Conservation (phyloP, 1,140 invertebrate genomes). For the Dendroctonus ponderosae region DNA sequence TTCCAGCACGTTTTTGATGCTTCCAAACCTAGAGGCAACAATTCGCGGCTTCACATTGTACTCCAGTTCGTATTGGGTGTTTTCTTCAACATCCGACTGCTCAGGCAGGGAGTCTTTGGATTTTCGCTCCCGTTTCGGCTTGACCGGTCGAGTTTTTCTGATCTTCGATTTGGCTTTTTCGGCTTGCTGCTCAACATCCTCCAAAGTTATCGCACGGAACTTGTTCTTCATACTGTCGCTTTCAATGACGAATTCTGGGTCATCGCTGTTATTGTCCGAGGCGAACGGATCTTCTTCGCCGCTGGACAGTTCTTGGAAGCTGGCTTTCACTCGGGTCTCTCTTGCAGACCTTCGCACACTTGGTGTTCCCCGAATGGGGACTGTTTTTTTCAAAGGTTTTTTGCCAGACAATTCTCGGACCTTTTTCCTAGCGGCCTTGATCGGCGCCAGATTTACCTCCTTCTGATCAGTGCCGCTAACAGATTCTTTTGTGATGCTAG, state of each 20-base stretch:
- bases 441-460: background rate
- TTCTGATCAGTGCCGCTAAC: background rate
- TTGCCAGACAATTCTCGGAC: background rate
- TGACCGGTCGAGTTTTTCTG: constrained; percentile 1
- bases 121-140: too few species aligned
- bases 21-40: constrained; percentile 41
- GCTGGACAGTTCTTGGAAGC: constrained; percentile 37
- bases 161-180: constrained; percentile 3
- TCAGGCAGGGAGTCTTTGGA: too few species aligned
- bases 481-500: constrained; percentile 5
- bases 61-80: constrained; percentile 43
- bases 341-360: constrained; percentile 45
- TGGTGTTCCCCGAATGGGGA: constrained; percentile 1
- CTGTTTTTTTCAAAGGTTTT: background rate
- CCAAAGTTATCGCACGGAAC: constrained; percentile 8
- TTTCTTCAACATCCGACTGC: background rate
- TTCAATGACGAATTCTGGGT: constrained; percentile 39
- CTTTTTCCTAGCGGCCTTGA: background rate
- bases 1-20: constrained; percentile 41
- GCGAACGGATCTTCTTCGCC: constrained; percentile 43
- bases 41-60: constrained; percentile 47
- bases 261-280: constrained; percentile 39
- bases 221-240: constrained; percentile 7
- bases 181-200: constrained; percentile 22
- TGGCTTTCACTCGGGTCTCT: constrained; percentile 37